Percentiles rank a stretch among this genome's conserved stretches.
Conservation (phyloP, 2,888 invertebrate species). For the Temnothorax rugatulus region DNA sequence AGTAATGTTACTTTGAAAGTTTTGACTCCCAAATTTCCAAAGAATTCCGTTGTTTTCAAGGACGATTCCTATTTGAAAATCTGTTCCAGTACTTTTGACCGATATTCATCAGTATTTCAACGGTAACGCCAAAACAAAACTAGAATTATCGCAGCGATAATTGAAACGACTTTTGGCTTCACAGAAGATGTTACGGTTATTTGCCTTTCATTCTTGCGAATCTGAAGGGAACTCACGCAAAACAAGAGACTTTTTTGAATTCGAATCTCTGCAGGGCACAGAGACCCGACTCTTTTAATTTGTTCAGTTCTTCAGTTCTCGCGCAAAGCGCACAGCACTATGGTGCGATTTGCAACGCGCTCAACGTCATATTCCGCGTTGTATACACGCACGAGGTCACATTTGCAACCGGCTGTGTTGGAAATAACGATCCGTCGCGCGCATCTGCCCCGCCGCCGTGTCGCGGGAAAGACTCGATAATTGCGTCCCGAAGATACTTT, state of each 20-base stretch:
- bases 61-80: background rate
- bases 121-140: background rate
- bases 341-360: constrained; percentile 20
- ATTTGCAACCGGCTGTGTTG: constrained; percentile 82
- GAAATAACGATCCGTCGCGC: constrained; percentile 81
- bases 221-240: background rate
- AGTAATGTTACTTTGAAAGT: background rate
- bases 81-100: background rate
- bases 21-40: background rate
- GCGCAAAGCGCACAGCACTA: constrained; percentile 8
- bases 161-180: constrained; percentile 1
- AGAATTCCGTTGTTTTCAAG: background rate
- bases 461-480: constrained; percentile 49
- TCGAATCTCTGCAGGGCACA: background rate
- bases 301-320: background rate
- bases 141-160: background rate
- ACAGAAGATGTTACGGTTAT: background rate
- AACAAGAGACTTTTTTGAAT: background rate
- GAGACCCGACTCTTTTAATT: constrained; percentile 24
- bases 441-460: constrained; percentile 75
- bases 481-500: constrained; percentile 63
- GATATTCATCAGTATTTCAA: background rate
- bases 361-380: constrained; percentile 19
- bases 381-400: constrained; percentile 78
- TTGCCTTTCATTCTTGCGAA: background rate